These are phyloP conservation scores for Electrophaes corylata DNA, from an alignment of 2,888 invertebrate genomes.

Conservation along the genomic window DNA sequence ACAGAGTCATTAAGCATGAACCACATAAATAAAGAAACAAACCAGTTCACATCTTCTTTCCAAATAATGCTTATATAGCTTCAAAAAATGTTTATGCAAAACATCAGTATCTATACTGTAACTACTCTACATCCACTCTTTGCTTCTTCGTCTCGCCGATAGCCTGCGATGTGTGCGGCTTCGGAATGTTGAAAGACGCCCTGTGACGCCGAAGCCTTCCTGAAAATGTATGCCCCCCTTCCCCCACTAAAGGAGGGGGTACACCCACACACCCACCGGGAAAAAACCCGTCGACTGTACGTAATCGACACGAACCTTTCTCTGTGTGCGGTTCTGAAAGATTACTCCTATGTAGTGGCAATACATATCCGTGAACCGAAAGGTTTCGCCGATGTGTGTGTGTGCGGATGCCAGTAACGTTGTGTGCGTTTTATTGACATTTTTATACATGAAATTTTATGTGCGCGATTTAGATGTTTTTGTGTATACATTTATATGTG, in stretches of 20 bases:
- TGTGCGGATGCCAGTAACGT: slow-evolving; percentile 33
- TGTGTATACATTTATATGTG: slow-evolving; percentile 56
- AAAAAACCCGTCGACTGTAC: slow-evolving; percentile 67
- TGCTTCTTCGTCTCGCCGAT: slow-evolving; percentile 83
- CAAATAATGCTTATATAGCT: neutral
- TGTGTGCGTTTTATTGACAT: slow-evolving; percentile 79
- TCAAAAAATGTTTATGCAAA: slow-evolving; percentile 6
- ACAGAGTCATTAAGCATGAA: too few species aligned
- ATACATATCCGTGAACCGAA: slow-evolving; percentile 64
- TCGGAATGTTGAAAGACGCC: slow-evolving; percentile 82
- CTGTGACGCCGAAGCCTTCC: slow-evolving; percentile 79
- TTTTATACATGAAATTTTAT: slow-evolving; percentile 82
- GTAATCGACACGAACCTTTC: slow-evolving; percentile 52
- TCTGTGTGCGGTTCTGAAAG: slow-evolving; percentile 66
- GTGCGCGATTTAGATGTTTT: slow-evolving; percentile 71
- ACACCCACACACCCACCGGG: slow-evolving; percentile 57
- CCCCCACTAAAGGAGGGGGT: slow-evolving; percentile 31
- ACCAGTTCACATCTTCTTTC: neutral
- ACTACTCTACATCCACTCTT: slow-evolving; percentile 66
- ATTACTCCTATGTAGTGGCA: slow-evolving; percentile 69
- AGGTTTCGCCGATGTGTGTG: slow-evolving; percentile 53
- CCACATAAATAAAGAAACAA: neutral
- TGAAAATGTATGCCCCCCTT: slow-evolving; percentile 75
- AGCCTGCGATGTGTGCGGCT: slow-evolving; percentile 80
- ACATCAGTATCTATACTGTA: slow-evolving; percentile 32